Conservation (phyloP, 2,113 vertebrate species). For the Periophthalmodon schlosseri region DNA sequence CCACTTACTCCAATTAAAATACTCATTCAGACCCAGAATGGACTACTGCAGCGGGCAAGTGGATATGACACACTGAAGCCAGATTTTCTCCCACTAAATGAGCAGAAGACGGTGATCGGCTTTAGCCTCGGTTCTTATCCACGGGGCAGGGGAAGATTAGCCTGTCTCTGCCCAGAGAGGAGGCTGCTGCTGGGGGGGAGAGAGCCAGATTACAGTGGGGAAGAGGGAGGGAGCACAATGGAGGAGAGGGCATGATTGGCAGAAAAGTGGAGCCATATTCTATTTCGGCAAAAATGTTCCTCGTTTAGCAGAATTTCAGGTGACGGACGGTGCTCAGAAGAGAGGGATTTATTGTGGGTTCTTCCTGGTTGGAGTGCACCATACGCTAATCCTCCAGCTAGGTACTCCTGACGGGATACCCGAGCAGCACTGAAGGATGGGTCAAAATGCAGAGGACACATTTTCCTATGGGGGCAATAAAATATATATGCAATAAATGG, state of each 20-base stretch:
- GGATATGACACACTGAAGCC: conserved; percentile 49
- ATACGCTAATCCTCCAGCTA: too few species aligned
- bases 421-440: background rate
- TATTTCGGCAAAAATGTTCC: background rate
- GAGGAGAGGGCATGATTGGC: conserved; percentile 18
- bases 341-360: background rate
- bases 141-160: background rate
- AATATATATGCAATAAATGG: too few species aligned
- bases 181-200: conserved; percentile 60
- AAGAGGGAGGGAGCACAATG: conserved; percentile 26
- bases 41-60: conserved; percentile 29
- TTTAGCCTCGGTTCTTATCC: conserved; percentile 66
- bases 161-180: conserved; percentile 55
- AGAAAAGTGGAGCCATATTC: conserved; percentile 12
- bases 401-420: too few species aligned
- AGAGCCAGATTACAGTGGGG: conserved; percentile 59
- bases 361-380: background rate
- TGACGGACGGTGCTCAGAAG: background rate
- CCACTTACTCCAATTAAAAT: background rate
- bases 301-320: background rate
- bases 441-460: too few species aligned
- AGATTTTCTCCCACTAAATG: conserved; percentile 59
- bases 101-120: conserved; percentile 60
- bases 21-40: conserved; percentile 28
- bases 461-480: too few species aligned